phyloP scores from a whole-genome alignment of 2,797 vertebrate genomes.

The Heteromormyrus szaboi region DNA sequence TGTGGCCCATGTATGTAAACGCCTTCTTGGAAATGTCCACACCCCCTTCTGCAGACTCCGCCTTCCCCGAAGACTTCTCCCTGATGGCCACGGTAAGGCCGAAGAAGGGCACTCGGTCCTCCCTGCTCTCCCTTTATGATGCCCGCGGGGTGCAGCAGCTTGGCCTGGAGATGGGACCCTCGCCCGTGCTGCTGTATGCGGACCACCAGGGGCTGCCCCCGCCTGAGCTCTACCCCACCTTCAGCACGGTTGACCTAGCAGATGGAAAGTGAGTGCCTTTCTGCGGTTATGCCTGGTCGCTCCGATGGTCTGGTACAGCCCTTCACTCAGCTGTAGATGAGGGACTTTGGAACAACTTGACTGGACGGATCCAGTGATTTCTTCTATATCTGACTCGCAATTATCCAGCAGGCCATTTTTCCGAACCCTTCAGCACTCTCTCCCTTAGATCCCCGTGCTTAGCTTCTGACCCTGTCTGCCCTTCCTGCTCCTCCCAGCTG shows the following conservation, averaged over 20 bases:
- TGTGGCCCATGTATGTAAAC: not conserved
- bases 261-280: conserved; percentile 77
- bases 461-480: not conserved
- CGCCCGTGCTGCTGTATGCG: conserved; percentile 72
- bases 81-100: conserved; percentile 71
- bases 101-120: conserved; percentile 66
- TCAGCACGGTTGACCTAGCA: conserved; percentile 70
- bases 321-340: not conserved
- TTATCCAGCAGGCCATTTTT: not conserved
- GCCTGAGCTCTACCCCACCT: conserved; percentile 69
- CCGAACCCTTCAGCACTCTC: not conserved
- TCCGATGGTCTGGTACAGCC: not conserved
- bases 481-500: conserved; percentile 58
- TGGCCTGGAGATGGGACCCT: conserved; percentile 73
- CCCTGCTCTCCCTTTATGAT: conserved; percentile 78
- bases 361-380: not conserved
- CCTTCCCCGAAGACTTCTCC: conserved; percentile 79
- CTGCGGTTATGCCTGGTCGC: not conserved
- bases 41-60: conserved; percentile 52
- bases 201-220: conserved; percentile 67
- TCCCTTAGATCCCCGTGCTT: not conserved
- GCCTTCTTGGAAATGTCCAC: not conserved
- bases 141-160: conserved; percentile 73
- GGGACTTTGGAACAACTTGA: not conserved
- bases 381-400: not conserved